A percentile compares a stretch with the other conserved stretches of the same genome.
Conservation (phyloP, 2,113 vertebrate species). For the Columba janthina region DNA sequence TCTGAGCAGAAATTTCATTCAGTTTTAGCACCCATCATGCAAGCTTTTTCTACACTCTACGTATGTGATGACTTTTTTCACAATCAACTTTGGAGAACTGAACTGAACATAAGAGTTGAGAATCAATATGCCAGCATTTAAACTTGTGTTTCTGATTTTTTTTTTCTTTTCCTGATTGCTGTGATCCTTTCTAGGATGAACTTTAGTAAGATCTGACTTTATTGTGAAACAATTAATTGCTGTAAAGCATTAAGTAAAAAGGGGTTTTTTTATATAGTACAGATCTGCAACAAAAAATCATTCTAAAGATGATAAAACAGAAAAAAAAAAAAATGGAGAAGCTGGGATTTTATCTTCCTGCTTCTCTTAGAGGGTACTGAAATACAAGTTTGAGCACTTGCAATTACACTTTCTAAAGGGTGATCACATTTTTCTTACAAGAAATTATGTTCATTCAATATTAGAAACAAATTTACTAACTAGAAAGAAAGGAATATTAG, state of each 20-base stretch:
- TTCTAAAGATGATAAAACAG: not conserved
- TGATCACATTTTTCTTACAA: not conserved
- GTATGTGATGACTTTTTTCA: not conserved
- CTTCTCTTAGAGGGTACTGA: not conserved
- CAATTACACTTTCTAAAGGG: not conserved
- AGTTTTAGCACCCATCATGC: not conserved
- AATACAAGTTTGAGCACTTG: not conserved
- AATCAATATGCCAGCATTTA: not conserved
- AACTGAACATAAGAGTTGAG: too few relatives aligned
- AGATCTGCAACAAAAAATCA: not conserved
- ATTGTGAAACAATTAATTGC: not conserved
- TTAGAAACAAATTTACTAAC: not conserved
- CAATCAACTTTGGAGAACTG: not conserved
- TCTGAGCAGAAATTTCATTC: not conserved
- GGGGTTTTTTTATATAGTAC: not conserved
- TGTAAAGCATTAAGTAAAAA: not conserved
- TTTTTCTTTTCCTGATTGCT: not conserved
- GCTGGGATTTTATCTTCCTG: not conserved
- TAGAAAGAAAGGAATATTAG: not conserved
- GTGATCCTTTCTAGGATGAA: not conserved
- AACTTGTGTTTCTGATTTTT: not conserved
- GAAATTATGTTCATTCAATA: not conserved
- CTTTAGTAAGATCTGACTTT: not conserved
- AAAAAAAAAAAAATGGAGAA: not conserved
- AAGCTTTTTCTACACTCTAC: not conserved